Percentiles rank a stretch among this genome's conserved stretches.
These are phyloP conservation scores for Dendroctonus ponderosae DNA, from an alignment of 1,140 invertebrate genomes.

Conservation along the genomic window DNA sequence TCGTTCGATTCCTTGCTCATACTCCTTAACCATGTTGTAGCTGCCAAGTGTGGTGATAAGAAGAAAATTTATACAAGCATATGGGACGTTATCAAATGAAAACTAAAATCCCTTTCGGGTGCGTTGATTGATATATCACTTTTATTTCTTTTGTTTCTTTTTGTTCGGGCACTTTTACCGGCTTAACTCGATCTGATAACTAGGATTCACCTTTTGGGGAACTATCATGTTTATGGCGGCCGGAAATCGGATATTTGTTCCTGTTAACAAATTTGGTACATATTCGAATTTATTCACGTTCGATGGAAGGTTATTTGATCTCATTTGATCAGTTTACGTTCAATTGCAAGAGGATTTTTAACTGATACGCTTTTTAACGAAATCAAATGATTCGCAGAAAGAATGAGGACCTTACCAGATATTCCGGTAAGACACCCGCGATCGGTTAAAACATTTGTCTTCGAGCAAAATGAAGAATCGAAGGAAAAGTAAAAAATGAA, in stretches of 20 bases:
- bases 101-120: slow-evolving; percentile 31
- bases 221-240: slow-evolving; percentile 8
- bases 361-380: too few species aligned
- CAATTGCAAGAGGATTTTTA: too few species aligned
- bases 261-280: too few species aligned
- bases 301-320: too few species aligned
- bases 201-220: slow-evolving; percentile 18
- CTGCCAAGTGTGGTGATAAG: slow-evolving; percentile 27
- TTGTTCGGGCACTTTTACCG: slow-evolving; percentile 6
- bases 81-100: slow-evolving; percentile 32
- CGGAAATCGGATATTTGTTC: neutral
- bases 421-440: too few species aligned
- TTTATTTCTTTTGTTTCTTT: slow-evolving; percentile 30
- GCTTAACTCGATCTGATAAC: slow-evolving; percentile 24
- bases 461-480: too few species aligned
- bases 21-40: slow-evolving; percentile 19
- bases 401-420: too few species aligned
- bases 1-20: slow-evolving; percentile 27
- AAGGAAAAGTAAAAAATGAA: too few species aligned
- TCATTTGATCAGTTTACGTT: too few species aligned
- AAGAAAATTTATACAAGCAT: slow-evolving; percentile 30
- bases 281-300: too few species aligned
- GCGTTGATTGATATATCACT: slow-evolving; percentile 33
- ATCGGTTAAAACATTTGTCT: too few species aligned
- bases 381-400: too few species aligned